Evolutionary conservation across 2,888 invertebrate genomes (phyloP).

Genomic region (Drosophila macrospina): DNA sequence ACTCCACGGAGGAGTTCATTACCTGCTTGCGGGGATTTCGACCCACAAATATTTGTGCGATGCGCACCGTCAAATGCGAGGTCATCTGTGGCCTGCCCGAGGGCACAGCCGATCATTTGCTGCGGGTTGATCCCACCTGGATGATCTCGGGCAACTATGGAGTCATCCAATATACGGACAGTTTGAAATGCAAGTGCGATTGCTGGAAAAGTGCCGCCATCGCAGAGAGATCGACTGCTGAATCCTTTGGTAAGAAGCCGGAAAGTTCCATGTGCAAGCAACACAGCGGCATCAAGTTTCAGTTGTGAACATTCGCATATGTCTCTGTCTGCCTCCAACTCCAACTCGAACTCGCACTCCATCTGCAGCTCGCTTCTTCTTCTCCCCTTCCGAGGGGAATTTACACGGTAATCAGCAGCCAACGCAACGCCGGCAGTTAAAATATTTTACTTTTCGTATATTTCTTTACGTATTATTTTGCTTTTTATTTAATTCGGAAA

Average conservation of each 20-base stretch:
- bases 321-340: no score
- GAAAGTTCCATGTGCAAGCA: background rate
- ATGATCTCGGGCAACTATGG: slow-evolving; percentile 94
- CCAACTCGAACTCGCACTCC: no score
- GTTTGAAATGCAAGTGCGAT: slow-evolving; percentile 62
- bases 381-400: background rate
- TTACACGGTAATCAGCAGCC: slow-evolving; percentile 34
- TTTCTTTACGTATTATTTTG: background rate
- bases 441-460: background rate
- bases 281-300: background rate
- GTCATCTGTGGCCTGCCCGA: slow-evolving; percentile 91
- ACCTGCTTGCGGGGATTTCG: slow-evolving; percentile 88
- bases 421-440: slow-evolving; percentile 32
- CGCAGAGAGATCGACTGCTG: background rate
- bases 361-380: no score
- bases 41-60: slow-evolving; percentile 92
- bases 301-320: background rate
- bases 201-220: background rate
- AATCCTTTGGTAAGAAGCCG: background rate
- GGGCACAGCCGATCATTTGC: slow-evolving; percentile 87
- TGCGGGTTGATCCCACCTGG: slow-evolving; percentile 89
- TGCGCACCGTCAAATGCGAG: slow-evolving; percentile 97
- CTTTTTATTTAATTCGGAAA: slow-evolving; percentile 26
- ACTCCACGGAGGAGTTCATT: slow-evolving; percentile 88
- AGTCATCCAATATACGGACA: slow-evolving; percentile 88